phyloP scores from a whole-genome alignment of 2,797 vertebrate genomes.

The Hippocampus kuda region DNA sequence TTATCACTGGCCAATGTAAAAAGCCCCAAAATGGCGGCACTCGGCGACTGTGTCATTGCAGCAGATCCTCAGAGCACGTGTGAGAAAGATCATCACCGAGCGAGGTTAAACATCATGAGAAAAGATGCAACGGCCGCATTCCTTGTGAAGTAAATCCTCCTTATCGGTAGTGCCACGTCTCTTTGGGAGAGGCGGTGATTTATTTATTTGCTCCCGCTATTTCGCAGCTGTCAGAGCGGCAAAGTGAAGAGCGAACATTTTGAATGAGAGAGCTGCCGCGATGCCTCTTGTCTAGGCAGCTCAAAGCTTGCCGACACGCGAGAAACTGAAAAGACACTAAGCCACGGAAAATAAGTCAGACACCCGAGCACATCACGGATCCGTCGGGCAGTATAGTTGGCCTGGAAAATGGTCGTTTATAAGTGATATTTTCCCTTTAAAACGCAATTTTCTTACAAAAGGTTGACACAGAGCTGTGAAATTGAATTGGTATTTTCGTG shows the following conservation, averaged over 20 bases:
- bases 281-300: neutral
- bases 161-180: conserved; percentile 6
- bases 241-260: conserved; percentile 1
- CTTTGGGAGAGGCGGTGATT: neutral
- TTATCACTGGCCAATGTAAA: neutral
- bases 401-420: neutral
- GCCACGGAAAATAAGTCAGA: neutral
- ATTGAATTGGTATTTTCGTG: neutral
- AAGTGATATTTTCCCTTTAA: neutral
- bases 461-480: neutral
- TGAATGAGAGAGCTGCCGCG: neutral
- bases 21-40: neutral
- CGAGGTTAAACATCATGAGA: neutral
- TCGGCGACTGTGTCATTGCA: neutral
- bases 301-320: neutral
- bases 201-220: conserved; percentile 5
- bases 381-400: neutral
- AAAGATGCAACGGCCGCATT: neutral
- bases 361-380: neutral
- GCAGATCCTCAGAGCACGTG: neutral
- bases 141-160: neutral
- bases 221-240: conserved; percentile 5
- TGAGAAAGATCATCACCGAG: neutral
- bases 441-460: neutral
- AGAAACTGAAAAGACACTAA: neutral